phyloP scores from a whole-genome alignment of 1,140 invertebrate species.

The Copidosoma floridanum region DNA sequence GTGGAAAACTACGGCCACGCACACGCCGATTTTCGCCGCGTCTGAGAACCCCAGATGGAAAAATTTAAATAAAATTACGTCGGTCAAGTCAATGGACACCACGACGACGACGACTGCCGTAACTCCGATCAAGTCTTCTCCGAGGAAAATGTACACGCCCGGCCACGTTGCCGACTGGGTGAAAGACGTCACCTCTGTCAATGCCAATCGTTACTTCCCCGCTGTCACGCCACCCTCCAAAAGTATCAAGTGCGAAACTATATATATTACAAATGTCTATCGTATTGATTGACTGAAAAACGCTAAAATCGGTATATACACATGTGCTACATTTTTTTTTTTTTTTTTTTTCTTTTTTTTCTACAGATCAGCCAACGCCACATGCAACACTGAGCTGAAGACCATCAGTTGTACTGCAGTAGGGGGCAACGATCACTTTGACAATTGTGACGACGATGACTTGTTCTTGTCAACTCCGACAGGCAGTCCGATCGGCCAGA shows the following conservation, averaged over 20 bases:
- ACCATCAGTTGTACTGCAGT: too few species aligned
- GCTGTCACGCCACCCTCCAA: not conserved
- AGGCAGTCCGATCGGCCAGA: too few species aligned
- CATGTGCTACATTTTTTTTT: too few species aligned
- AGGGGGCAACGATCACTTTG: too few species aligned
- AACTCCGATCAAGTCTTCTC: too few species aligned
- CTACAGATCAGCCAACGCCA: not conserved
- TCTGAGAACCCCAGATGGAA: conserved; percentile 3
- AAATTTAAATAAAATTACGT: not conserved
- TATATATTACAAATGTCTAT: too few species aligned
- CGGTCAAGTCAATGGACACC: not conserved
- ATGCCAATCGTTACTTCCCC: too few species aligned
- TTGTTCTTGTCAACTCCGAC: too few species aligned
- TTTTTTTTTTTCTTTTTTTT: not conserved
- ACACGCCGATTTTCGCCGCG: conserved; percentile 3
- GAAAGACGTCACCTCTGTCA: too few species aligned
- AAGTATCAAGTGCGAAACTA: conserved; percentile 6
- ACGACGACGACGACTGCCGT: too few species aligned
- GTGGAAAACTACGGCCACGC: conserved; percentile 5
- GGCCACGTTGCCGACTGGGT: not conserved
- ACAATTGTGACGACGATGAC: too few species aligned
- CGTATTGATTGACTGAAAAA: too few species aligned
- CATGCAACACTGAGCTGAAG: not conserved
- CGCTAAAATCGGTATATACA: not conserved
- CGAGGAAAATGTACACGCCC: conserved; percentile 13